Base-by-base conservation (phyloP, 2,888 invertebrate genomes). In the Polyploca ridens region DNA sequence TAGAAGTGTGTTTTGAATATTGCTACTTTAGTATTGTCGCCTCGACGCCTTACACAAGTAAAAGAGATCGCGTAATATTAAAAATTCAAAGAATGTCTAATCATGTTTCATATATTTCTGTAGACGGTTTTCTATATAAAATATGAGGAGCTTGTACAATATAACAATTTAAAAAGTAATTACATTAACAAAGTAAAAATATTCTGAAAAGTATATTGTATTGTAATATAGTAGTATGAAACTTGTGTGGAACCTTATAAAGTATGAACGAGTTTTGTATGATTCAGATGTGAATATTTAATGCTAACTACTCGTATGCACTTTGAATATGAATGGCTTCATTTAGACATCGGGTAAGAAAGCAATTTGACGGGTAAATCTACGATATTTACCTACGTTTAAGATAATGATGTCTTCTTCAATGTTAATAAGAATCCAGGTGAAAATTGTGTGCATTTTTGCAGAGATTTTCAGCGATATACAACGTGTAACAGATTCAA, bases 271-370 rank as follows among this genome's bases (percentile, higher is more conserved):
- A 27, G 61, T 27, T 41, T 3, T 44, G 27, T 61, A 61, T 61
- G 61, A 61, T 61, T n/a, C n/a, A 44, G 19, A 14, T 61, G 5
- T 61, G 61, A 61, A 61, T 61, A 61, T 61, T 41, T 41, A 38
- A 61, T 61, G 61, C 14, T 61, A 61, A 61, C 41, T 61, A 33
- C 41, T 61, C 27, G 19, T 19, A 61, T 61, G 61, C 61, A 61
- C 61, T 44, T 61, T 61, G 61, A 61, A 61, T 61, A 61, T 61
- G 61, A 61, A 61, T 61, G 61, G 33, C 61, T 61, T 61, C 61
- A 61, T 61, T 61, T 61, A 61, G 41, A 61, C 61, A 44, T 19
- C 61, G 44, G 54, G 54, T 54, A 54, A 54, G 41, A 61, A 61
- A 61, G 41, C 27, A 61, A 61, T 61, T 61, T 27, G 16, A 61